phyloP scores from a whole-genome alignment of 2,888 invertebrate genomes.

The Lumbricus terrestris region DNA sequence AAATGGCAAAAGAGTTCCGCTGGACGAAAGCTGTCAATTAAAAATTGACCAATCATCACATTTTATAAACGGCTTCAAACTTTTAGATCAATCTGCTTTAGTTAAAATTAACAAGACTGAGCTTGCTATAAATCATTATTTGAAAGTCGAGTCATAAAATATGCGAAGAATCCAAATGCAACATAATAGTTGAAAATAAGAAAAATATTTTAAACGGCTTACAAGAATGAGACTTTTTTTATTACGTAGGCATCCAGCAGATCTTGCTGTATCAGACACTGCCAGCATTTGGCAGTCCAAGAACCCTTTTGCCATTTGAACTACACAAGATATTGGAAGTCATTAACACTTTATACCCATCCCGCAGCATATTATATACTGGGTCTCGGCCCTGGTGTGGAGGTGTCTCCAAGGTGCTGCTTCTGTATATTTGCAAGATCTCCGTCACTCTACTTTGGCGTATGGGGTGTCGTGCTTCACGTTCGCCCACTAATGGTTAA shows the following conservation, averaged over 20 bases:
- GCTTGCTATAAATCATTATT: neutral
- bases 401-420: too few species aligned
- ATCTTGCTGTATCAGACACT: too few species aligned
- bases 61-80: neutral
- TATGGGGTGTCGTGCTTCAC: too few species aligned
- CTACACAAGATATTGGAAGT: neutral
- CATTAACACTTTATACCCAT: too few species aligned
- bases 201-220: neutral
- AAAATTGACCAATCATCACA: neutral
- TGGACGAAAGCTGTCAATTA: constrained; percentile 13
- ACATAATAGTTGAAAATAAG: neutral
- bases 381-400: too few species aligned
- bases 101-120: neutral
- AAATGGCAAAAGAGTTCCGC: constrained; percentile 19
- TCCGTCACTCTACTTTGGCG: too few species aligned
- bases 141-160: neutral
- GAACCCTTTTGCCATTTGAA: neutral
- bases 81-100: neutral
- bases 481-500: too few species aligned
- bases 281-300: neutral
- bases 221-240: neutral
- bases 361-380: too few species aligned
- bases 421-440: too few species aligned
- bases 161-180: neutral
- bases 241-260: neutral